phyloP scores from a whole-genome alignment of 2,888 invertebrate genomes.

The Idaea biselata region DNA sequence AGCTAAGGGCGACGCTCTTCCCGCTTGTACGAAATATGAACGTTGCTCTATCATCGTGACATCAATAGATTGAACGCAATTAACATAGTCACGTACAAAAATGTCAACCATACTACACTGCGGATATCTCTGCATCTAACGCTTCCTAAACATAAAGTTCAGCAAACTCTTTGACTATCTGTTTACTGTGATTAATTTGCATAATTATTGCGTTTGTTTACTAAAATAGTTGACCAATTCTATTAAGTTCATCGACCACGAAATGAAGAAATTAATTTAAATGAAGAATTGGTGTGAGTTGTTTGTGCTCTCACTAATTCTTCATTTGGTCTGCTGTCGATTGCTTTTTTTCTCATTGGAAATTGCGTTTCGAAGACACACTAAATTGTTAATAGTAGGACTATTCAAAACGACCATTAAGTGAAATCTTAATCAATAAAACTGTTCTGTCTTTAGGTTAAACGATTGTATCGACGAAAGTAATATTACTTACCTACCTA shows the following conservation, averaged over 20 bases:
- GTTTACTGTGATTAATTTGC: background rate
- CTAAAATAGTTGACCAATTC: slow-evolving; percentile 14
- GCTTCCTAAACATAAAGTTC: background rate
- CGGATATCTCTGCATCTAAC: background rate
- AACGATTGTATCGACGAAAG: background rate
- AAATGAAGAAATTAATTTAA: background rate
- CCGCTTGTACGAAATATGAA: slow-evolving; percentile 18
- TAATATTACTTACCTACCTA: background rate
- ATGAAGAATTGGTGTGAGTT: background rate
- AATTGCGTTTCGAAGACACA: too few relatives aligned
- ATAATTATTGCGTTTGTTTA: slow-evolving; percentile 14
- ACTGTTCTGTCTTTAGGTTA: background rate
- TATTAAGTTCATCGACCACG: slow-evolving; percentile 22
- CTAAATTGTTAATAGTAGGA: too few relatives aligned
- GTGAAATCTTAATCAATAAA: too few relatives aligned
- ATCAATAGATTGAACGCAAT: slow-evolving; percentile 27
- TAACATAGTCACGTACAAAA: background rate
- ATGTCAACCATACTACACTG: background rate
- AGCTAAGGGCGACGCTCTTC: slow-evolving; percentile 72
- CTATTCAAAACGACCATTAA: too few relatives aligned
- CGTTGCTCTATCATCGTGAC: slow-evolving; percentile 32
- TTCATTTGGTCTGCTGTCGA: too few relatives aligned
- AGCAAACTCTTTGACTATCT: background rate
- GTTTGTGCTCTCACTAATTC: too few relatives aligned
- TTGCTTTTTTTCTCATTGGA: too few relatives aligned